Conservation (phyloP, 92 coral and sea anemone genomes). For the Porites lobata region DNA sequence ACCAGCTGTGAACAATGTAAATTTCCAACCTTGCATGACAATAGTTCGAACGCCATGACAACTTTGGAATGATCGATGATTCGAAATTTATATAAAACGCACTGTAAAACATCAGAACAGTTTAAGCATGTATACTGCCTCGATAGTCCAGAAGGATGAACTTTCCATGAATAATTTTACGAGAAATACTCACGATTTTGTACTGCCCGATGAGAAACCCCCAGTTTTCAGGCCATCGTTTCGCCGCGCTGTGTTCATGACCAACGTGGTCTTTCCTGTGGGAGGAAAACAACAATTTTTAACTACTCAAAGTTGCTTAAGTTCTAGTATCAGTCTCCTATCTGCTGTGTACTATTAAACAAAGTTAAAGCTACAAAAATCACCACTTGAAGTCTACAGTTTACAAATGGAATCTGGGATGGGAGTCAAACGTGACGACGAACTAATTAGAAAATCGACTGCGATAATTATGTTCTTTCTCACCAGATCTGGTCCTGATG, state of each 20-base stretch:
- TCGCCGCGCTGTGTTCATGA: constrained; percentile 91
- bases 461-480: constrained; percentile 13
- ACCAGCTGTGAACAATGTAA: too few relatives aligned
- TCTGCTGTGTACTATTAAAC: not conserved
- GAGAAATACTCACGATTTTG: constrained; percentile 65
- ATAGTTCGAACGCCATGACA: not conserved
- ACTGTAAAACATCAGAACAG: not conserved
- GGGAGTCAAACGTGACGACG: not conserved
- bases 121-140: not conserved
- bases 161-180: not conserved
- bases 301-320: not conserved
- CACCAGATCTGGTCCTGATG: constrained; percentile 99
- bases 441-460: not conserved
- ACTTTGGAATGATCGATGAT: constrained; percentile 9
- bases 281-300: not conserved
- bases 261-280: constrained; percentile 97
- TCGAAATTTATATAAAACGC: not conserved
- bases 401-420: not conserved
- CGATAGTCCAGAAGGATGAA: not conserved
- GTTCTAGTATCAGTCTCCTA: not conserved
- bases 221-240: constrained; percentile 96
- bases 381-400: not conserved
- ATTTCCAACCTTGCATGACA: not conserved
- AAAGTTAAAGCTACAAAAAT: not conserved
- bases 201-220: constrained; percentile 96